Percentiles rank a stretch among this genome's conserved stretches.
These are phyloP conservation scores for Chinchilla lanigera DNA, from an alignment of 2,113 vertebrate species.

Conservation along the genomic window DNA sequence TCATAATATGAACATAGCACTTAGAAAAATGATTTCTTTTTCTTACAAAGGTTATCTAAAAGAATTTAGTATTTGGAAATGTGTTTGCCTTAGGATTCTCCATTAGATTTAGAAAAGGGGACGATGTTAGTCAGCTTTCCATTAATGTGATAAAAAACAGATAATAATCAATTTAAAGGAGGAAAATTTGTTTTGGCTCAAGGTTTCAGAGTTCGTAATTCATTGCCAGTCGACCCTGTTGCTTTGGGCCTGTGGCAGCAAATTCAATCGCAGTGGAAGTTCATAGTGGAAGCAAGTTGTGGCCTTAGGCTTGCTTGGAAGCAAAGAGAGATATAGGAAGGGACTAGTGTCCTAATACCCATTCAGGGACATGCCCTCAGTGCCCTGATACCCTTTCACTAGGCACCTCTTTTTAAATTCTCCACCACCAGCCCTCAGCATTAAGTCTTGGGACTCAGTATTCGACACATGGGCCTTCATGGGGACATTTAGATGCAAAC, in stretches of 20 bases:
- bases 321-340: not conserved
- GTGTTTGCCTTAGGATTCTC: slow-evolving; percentile 34
- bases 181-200: not conserved
- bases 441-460: not conserved
- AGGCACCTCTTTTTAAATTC: not conserved
- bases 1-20: not conserved
- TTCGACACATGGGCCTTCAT: too few relatives aligned
- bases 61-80: not conserved
- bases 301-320: not conserved
- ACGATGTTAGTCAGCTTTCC: not conserved
- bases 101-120: not conserved
- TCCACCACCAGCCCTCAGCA: not conserved
- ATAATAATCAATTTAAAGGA: not conserved
- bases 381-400: not conserved
- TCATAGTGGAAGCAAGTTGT: not conserved
- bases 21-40: not conserved
- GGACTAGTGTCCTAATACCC: not conserved
- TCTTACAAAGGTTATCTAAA: not conserved
- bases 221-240: not conserved
- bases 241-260: not conserved
- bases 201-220: not conserved
- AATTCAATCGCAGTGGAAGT: too few relatives aligned
- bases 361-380: not conserved
- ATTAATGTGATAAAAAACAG: not conserved
- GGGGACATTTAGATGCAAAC: not conserved